Percentiles rank a stretch among this genome's conserved stretches.
These are phyloP conservation scores for Sebastes melanostomus DNA, from an alignment of 2,797 vertebrate species.

Conservation along the genomic window DNA sequence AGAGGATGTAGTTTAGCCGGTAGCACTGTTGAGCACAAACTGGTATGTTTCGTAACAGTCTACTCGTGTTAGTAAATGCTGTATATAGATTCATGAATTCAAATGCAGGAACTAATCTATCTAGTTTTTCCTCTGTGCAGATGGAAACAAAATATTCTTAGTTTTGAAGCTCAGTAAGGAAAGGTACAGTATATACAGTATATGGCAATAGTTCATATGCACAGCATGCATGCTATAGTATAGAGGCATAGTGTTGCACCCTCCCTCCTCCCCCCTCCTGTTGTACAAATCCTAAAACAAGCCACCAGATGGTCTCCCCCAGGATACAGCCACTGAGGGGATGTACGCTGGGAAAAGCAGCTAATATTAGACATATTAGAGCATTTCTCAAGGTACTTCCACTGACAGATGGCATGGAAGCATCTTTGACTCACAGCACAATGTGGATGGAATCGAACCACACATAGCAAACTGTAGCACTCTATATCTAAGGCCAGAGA, in stretches of 20 bases:
- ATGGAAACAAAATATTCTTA: neutral
- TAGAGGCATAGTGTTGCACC: neutral
- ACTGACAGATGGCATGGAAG: slow-evolving; percentile 67
- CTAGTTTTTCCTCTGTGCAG: neutral
- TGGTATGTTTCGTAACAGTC: neutral
- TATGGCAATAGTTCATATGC: neutral
- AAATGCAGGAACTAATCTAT: neutral
- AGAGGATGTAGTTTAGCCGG: neutral
- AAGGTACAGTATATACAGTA: too few species aligned
- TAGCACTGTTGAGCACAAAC: neutral
- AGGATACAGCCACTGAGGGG: slow-evolving; percentile 68
- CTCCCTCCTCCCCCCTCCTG: neutral
- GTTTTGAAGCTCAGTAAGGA: neutral
- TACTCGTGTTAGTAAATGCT: neutral
- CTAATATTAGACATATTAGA: slow-evolving; percentile 77
- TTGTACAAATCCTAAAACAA: slow-evolving; percentile 44
- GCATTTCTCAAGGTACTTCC: slow-evolving; percentile 66
- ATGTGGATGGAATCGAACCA: slow-evolving; percentile 15
- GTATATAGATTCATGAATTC: neutral
- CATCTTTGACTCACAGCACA: slow-evolving; percentile 55
- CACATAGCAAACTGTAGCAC: neutral
- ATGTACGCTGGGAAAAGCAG: slow-evolving; percentile 59
- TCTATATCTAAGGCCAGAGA: neutral
- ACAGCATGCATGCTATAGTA: neutral
- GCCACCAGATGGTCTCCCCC: slow-evolving; percentile 77